phyloP scores from a whole-genome alignment of 1,140 invertebrate species.

The Saxidomus purpurata region DNA sequence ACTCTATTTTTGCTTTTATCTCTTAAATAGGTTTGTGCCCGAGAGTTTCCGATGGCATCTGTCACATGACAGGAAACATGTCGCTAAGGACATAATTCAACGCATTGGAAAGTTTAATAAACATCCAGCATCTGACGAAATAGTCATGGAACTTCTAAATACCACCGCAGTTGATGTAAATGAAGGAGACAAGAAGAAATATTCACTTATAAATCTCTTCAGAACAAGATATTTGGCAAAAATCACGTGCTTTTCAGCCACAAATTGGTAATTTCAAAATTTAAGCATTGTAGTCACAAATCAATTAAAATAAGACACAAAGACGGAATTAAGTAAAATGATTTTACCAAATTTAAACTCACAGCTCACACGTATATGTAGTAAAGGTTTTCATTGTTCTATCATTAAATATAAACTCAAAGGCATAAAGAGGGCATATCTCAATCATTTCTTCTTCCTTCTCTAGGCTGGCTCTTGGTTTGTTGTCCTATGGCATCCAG shows the following conservation, averaged over 20 bases:
- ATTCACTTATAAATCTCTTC: slow-evolving; percentile 32
- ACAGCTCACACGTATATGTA: too few relatives aligned
- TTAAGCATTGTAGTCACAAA: too few relatives aligned
- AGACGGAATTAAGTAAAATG: too few relatives aligned
- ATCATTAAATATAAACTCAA: too few relatives aligned
- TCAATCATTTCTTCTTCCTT: too few relatives aligned
- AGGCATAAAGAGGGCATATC: too few relatives aligned
- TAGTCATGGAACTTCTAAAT: not conserved
- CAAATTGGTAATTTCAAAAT: slow-evolving; percentile 52
- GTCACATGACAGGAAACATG: slow-evolving; percentile 26
- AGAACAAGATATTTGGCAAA: slow-evolving; percentile 11
- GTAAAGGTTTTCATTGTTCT: too few relatives aligned
- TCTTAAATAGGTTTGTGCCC: slow-evolving; percentile 26
- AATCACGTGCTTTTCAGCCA: slow-evolving; percentile 27
- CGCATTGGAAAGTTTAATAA: slow-evolving; percentile 24
- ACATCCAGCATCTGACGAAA: not conserved
- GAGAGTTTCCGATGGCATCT: slow-evolving; percentile 59
- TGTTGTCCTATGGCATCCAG: slow-evolving; percentile 58
- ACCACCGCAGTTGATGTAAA: not conserved
- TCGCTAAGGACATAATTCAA: slow-evolving; percentile 4
- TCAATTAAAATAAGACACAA: too few relatives aligned
- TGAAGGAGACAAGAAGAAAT: slow-evolving; percentile 15
- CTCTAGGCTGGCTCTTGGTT: slow-evolving; percentile 52
- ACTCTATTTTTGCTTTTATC: too few relatives aligned
- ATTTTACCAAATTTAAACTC: too few relatives aligned